Base-by-base conservation (phyloP, 2,113 vertebrate genomes). In the Aythya baeri region DNA sequence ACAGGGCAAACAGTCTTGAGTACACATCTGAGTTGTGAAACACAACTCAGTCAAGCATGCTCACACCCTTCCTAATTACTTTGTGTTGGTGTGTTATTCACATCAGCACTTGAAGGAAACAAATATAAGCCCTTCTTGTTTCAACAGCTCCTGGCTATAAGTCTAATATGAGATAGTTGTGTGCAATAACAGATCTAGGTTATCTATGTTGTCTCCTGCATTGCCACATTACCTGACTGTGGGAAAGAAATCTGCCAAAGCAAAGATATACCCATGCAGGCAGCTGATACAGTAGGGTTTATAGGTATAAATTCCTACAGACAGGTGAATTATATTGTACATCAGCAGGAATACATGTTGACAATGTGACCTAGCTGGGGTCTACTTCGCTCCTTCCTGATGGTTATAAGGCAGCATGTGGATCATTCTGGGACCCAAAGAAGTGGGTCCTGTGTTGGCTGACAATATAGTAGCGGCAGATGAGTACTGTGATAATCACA, bases 151-250 rank as follows among this genome's bases (percentile, higher is more conserved):
- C 77, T 95, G 32, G 58, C 38, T 87, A 12, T 21, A 75, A 31
- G 21, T 36, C 29, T 79, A 31, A 44, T 9, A 52, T 2, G 54
- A 76, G 20, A 49, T 3, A 49, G 15, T 17, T 80, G 73, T 62
- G 44, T 77, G 14, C 25, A 58, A 44, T 31, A 77, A 14, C 63
- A 74, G 9, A 38, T 44, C 29, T 46, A 17, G 29, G 17, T 20
- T 73, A 32, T 20, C 49, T 31, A 11, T 7, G 15, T 16, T 12
- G 27, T 70, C 11, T 10, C 25, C 29, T 54, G 27, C 0, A 0
- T 9, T 77, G 43, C n/a, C 82, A 75, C 62, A 72, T 38, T 82
- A 11, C 29, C 66, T 73, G 44, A 59, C 27, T 16, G 21, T 7
- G 52, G 32, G 18, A 32, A 74, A 70, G 23, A 90, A 88, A 86